Percentiles rank a stretch among this genome's conserved stretches.
Evolutionary conservation across 1,140 invertebrate species (phyloP).

Genomic region (Saccostrea glomerata): DNA sequence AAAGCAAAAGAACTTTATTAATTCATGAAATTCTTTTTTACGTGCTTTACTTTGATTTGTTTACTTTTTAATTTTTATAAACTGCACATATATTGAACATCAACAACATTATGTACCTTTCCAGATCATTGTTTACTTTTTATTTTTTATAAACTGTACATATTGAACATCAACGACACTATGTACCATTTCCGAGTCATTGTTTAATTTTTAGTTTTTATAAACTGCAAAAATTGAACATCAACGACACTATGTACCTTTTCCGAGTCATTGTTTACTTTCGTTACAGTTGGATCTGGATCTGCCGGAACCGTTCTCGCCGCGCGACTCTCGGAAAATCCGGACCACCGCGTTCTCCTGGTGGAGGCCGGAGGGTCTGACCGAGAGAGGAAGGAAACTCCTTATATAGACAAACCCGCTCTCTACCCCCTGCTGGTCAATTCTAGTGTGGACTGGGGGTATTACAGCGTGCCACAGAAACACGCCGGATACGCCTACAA

Average conservation of each 20-base stretch:
- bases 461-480: slow-evolving; percentile 42
- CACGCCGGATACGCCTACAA: slow-evolving; percentile 46
- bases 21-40: no score
- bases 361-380: slow-evolving; percentile 53
- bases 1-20: no score
- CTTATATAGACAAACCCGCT: slow-evolving; percentile 46
- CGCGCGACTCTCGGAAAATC: slow-evolving; percentile 45
- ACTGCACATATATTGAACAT: no score
- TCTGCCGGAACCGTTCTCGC: slow-evolving; percentile 53
- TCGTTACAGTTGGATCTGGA: slow-evolving; percentile 48
- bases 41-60: no score
- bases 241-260: no score
- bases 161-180: no score
- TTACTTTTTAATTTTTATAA: no score
- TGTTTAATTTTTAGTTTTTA: no score
- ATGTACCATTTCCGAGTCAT: no score
- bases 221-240: no score
- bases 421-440: slow-evolving; percentile 30
- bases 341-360: slow-evolving; percentile 38
- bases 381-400: slow-evolving; percentile 46
- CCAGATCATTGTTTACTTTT: no score
- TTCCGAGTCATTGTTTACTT: neutral
- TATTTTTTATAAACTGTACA: no score
- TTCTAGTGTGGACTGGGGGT: slow-evolving; percentile 39
- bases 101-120: neutral